Base-by-base conservation (phyloP, 2,797 vertebrate species). In the Steatocranus sp. region DNA sequence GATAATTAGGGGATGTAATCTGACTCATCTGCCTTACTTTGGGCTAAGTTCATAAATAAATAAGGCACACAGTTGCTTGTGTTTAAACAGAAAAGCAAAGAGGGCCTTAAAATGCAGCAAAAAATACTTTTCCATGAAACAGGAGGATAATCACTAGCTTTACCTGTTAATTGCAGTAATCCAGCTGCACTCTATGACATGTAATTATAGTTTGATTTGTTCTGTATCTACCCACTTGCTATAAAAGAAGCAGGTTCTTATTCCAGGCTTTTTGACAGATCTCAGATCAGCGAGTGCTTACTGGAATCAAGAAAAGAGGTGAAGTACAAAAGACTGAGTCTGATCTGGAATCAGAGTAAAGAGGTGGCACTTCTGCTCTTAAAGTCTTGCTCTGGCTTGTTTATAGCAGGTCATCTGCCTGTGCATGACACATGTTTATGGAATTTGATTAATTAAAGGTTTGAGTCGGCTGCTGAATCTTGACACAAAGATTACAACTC, bases 381-480 rank as follows among this genome's bases (percentile, higher is more conserved):
- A 27, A 8, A 3, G 58, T 88, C 92, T n/a, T 94, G 93, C 89
- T 81, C 56, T 10, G 32, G 90, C 89, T 88, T 90, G 92, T 89
- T 83, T 5, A 18, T 41, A 43, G 78, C 77, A 58, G 75, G 70
- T 38, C 20, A 49, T 76, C 84, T 84, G 84, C 63, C 84, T 20
- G 76, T 74, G 75, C 68, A 66, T 92, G 91, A 93, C 89, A 81
- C 87, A 88, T 32, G 66, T 90, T 88, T 87, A 83, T 91, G 93
- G 92, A 95, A 95, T 95, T 83, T 88, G 89, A 95, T 95, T 93
- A 93, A 96, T 94, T 93, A 89, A 92, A 94, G 92, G 91, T 91
- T 89, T 84, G 61, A 75, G 82, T 41, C 80, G 82, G 63, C 74
- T 56, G 86, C 78, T 83, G 76, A 90, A 80, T 84, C 80, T 70